Base-by-base conservation (phyloP, 2,113 vertebrate species). In the Motacilla tschutschensis region DNA sequence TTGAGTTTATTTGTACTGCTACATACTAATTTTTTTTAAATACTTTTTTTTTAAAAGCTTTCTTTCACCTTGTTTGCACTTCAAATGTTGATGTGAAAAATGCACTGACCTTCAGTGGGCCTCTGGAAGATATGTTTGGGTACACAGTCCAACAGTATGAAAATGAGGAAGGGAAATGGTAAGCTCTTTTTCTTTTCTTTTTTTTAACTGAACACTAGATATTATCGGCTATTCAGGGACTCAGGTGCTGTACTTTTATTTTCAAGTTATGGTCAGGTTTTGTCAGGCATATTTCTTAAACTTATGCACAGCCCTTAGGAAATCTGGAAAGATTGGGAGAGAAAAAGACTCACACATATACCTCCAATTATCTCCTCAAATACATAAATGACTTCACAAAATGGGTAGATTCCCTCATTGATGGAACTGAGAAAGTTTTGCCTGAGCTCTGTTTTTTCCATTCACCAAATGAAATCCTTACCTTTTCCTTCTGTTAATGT, bases 131-230 rank as follows among this genome's bases (percentile, higher is more conserved):
- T 88, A 98, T 99, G 98, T 99, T 99, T 2, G 99, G 99, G 24
- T 99, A 99, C 84, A 98, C 98, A 1, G 98, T 99, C 66, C 98
- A 99, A 87, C 99, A 99, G 75, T 99, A 99, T 95, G 98, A 99
- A 97, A 99, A 99, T 86, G 97, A 97, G 43, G 99, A 99, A 88
- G 99, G 99, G 50, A 99, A 99, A 96, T 99, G 99, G 99, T 99
- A 97, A 98, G 98, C 12, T 62, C 14, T 40, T 83, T 79, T 79
- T 59, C 2, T 59, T 72, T 73, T 70, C 78, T 58, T 53, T 3
- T 63, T 73, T 38, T 67, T 38, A 20, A 51, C 26, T 29, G 3
- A 38, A 48, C 66, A 53, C 26, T 73, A 17, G 20, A 48, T 35
- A 44, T 63, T 66, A 36, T 28, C 17, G 70, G 8, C 2, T 71